phyloP scores from a whole-genome alignment of 2,113 vertebrate species.

The Phrynosoma platyrhinos region DNA sequence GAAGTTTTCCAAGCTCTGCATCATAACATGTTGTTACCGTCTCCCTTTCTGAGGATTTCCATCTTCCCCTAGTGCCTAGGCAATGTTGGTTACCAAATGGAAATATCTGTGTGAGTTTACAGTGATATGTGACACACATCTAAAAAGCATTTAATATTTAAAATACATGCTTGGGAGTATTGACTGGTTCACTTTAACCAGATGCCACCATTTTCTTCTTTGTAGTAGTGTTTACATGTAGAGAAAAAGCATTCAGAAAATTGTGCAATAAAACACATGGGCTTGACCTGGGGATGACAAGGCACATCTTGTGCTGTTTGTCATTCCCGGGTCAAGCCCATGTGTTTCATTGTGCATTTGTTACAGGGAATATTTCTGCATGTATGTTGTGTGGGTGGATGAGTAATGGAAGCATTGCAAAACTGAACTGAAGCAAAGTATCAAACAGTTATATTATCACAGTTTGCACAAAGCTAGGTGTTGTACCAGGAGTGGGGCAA shows the following conservation, averaged over 20 bases:
- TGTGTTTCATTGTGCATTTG: conserved; percentile 33
- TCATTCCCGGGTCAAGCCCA: conserved; percentile 23
- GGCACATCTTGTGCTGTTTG: background rate
- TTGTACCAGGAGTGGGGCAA: no score
- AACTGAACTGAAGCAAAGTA: conserved; percentile 4
- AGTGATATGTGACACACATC: background rate
- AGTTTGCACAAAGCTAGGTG: background rate
- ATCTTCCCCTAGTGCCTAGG: no score
- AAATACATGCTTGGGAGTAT: background rate
- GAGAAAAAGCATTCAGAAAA: conserved; percentile 43
- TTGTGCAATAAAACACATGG: background rate
- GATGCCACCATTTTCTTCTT: conserved; percentile 30
- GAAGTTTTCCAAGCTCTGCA: no score
- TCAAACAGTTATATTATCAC: background rate
- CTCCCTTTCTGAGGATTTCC: no score
- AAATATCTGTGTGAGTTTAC: background rate
- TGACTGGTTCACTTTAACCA: background rate
- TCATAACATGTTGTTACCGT: no score
- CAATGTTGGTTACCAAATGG: background rate
- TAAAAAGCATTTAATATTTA: background rate
- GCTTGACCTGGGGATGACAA: no score
- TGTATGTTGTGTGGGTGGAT: conserved; percentile 9
- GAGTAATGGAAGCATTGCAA: conserved; percentile 38
- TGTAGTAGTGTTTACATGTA: conserved; percentile 35
- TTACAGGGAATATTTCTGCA: conserved; percentile 36